Evolutionary conservation across 2,113 vertebrate genomes (phyloP).

Genomic region (Geococcyx californianus): DNA sequence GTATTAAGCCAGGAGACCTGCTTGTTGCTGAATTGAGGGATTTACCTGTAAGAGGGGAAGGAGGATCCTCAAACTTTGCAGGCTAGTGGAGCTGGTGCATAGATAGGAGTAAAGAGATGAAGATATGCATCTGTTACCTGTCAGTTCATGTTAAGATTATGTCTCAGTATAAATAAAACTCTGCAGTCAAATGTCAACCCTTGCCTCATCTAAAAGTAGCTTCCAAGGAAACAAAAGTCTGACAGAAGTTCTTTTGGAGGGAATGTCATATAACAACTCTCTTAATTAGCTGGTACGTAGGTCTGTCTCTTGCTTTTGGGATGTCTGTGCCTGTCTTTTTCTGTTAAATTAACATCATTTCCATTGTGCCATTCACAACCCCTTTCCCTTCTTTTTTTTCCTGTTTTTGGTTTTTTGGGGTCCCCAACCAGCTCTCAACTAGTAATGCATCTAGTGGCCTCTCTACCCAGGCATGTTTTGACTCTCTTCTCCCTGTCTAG

Average conservation of each 20-base stretch:
- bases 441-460: not conserved
- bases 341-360: not conserved
- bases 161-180: conserved; percentile 30
- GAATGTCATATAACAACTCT: not conserved
- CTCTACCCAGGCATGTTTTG: not conserved
- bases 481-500: not conserved
- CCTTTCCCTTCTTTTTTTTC: not conserved
- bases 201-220: not conserved
- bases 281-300: not conserved
- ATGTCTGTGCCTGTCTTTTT: not conserved
- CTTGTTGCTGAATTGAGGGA: not conserved
- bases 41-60: not conserved
- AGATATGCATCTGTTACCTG: not conserved
- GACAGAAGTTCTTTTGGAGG: not conserved
- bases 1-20: not conserved
- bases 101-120: not conserved
- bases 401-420: not conserved
- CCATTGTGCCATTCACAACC: not conserved
- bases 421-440: not conserved
- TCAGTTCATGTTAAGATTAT: not conserved
- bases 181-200: not conserved
- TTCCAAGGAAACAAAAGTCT: not conserved
- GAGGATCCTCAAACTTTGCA: not conserved
- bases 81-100: not conserved
- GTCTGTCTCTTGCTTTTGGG: not conserved